Conservation (phyloP, 2,888 invertebrate genomes). For the Scelioninae gen. 1 region DNA sequence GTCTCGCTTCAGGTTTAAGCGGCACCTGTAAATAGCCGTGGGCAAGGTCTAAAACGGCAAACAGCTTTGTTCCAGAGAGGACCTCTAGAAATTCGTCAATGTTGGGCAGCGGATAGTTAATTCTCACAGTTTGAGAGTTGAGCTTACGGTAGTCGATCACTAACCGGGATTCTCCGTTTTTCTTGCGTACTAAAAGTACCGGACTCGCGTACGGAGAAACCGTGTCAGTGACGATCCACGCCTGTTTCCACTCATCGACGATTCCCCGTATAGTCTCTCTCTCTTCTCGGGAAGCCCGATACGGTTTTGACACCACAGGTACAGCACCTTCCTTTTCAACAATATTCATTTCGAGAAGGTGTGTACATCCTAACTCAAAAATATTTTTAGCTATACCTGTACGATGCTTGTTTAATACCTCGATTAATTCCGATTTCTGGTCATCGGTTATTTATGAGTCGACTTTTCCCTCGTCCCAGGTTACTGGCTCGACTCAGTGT, state of each 20-base stretch:
- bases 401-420: background rate
- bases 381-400: background rate
- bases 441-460: background rate
- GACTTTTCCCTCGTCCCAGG: background rate
- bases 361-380: background rate
- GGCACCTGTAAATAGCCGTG: too few relatives aligned
- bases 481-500: too few relatives aligned
- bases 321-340: background rate
- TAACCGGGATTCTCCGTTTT: background rate
- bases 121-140: background rate
- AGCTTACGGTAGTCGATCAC: background rate
- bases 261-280: background rate
- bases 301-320: background rate
- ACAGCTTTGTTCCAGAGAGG: background rate
- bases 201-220: background rate
- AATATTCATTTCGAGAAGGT: background rate
- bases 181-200: background rate
- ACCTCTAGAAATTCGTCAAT: conserved; percentile 10
- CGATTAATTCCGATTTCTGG: background rate
- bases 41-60: background rate
- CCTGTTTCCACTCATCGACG: conserved; percentile 1
- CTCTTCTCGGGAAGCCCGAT: background rate
- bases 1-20: background rate
- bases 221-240: conserved; percentile 1
- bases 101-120: conserved; percentile 1